Base-by-base conservation (phyloP, 2,113 vertebrate genomes). In the Aptenodytes patagonicus region DNA sequence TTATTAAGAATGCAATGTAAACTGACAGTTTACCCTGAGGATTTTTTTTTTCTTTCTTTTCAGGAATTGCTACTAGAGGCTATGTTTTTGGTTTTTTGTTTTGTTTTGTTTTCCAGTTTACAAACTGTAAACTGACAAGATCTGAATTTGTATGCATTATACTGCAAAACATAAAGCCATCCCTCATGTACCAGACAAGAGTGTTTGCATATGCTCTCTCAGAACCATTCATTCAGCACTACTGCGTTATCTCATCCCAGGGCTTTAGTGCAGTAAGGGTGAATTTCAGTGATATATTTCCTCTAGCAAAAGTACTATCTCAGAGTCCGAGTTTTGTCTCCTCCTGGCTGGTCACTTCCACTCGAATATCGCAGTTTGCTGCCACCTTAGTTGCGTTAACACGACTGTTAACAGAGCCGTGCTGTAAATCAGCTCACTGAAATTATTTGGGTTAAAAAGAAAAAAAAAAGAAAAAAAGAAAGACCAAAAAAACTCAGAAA, bases 1-100 rank as follows among this genome's bases (percentile, higher is more conserved):
- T 93, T 96, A 91, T 95, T 97, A 93, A 93, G 85, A 95, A 62
- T 77, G 47, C 58, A 96, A 31, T 91, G 46, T 93, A 97, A 97
- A 96, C 78, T 97, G 97, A 95, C 87, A 96, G 78, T 60, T 94
- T 95, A 86, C 83, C 87, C 75, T 61, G 31, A 94, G 79, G 91
- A 92, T 13, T 91, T 24, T 66, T 93, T 36, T 10, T 73, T 83
- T 78, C 16, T 42, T 82, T 83, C 54, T 90, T 88, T 92, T 91
- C 58, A 95, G 77, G 55, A 97, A 62, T 73, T 96, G 60, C 62
- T 89, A 66, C 85, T 87, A 68, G 24, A 96, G 44, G 64, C 51
- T 91, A 31, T 71, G 28, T 6, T 2, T 19, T 40, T 38, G 9
- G 2, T 9, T 31, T 24, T 32, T 58, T 10, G 7, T n/a, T 68